phyloP scores from a whole-genome alignment of 2,888 invertebrate genomes.

The Petrophora chlorosata region DNA sequence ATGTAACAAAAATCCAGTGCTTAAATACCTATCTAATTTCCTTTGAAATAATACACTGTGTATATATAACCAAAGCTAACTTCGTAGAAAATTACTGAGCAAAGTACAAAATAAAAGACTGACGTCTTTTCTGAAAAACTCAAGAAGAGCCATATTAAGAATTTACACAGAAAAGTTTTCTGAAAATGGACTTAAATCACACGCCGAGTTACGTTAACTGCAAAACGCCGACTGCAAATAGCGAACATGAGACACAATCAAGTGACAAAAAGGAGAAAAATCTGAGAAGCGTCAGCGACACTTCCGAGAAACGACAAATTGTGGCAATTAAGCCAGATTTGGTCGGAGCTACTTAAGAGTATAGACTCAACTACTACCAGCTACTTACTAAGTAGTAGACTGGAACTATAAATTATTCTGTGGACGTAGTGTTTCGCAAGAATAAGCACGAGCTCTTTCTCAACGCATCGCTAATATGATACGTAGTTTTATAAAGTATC shows the following conservation, averaged over 20 bases:
- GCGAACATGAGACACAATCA: neutral
- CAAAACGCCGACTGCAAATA: neutral
- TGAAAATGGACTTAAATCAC: neutral
- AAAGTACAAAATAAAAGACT: too few relatives aligned
- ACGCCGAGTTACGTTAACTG: neutral
- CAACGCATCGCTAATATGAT: constrained; percentile 12
- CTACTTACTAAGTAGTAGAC: neutral
- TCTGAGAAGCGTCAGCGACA: constrained; percentile 6
- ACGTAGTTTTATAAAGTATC: constrained; percentile 10
- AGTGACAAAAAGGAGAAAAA: constrained; percentile 8
- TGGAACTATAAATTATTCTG: too few relatives aligned
- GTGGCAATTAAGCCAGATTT: constrained; percentile 24
- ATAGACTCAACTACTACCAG: neutral
- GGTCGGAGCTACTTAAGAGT: constrained; percentile 14
- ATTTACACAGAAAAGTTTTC: neutral
- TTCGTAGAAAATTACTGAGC: neutral
- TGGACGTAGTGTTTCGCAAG: too few relatives aligned
- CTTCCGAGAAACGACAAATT: constrained; percentile 24
- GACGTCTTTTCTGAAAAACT: neutral
- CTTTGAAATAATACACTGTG: too few relatives aligned
- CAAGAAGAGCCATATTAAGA: neutral
- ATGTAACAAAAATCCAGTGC: constrained; percentile 1
- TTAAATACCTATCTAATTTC: too few relatives aligned
- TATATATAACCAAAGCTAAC: too few relatives aligned
- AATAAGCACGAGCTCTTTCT: constrained; percentile 1